phyloP scores from a whole-genome alignment of 2,797 vertebrate genomes.

The Prionace glauca region DNA sequence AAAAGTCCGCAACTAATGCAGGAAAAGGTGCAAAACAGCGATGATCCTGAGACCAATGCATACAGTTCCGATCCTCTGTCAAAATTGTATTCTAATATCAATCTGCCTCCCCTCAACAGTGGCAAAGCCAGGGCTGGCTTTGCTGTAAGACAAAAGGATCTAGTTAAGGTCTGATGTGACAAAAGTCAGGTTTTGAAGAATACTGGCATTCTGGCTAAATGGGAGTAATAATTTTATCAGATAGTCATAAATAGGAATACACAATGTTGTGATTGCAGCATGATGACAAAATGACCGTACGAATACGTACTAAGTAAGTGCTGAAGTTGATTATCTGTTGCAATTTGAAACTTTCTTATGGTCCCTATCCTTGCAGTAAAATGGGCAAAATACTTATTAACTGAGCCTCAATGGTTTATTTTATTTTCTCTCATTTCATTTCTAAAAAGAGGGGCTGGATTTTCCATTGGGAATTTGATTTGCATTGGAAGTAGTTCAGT shows the following conservation, averaged over 20 bases:
- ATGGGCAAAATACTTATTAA: not conserved
- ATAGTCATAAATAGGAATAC: not conserved
- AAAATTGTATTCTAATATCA: not conserved
- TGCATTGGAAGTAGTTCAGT: not conserved
- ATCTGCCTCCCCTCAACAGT: not conserved
- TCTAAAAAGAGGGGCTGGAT: not conserved
- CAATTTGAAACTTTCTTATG: not conserved
- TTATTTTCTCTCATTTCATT: not conserved
- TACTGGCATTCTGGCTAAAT: not conserved
- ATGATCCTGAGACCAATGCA: not conserved
- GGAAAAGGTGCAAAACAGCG: not conserved
- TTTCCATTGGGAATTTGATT: not conserved
- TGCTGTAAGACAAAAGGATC: not conserved
- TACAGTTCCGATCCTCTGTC: not conserved
- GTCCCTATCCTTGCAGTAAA: not conserved
- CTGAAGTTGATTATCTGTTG: not conserved
- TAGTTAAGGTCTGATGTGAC: not conserved
- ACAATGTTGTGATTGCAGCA: not conserved
- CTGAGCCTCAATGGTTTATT: not conserved
- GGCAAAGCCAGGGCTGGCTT: not conserved
- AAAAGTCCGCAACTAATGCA: not conserved
- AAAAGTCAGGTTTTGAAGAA: not conserved
- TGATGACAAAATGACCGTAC: not conserved
- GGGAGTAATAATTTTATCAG: not conserved
- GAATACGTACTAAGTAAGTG: not conserved